Evolutionary conservation across 2,797 vertebrate species (phyloP), one percentile per base, ranked within the genome.

Genomic region (Neomorphus geoffroyi): DNA sequence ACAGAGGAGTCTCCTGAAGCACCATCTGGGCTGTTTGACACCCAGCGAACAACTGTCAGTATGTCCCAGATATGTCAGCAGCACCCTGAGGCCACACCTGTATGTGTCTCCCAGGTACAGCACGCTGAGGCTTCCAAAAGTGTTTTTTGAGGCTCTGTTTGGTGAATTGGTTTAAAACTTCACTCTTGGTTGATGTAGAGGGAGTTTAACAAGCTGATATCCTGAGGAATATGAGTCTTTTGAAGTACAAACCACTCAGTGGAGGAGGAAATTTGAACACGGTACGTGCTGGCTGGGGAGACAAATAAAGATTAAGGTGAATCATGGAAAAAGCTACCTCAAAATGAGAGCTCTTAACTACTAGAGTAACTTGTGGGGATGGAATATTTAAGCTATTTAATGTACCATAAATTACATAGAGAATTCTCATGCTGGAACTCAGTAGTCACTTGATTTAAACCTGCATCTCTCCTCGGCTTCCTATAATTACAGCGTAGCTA

Each of bases 351-450:
- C 62, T 60, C 54, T 90, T 60, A 79, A 35, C 58, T 53, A 43
- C 58, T 37, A 33, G 50, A 81, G 56, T 64, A 88, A 84, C 89
- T 88, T 13, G 1, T 4, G 48, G 56, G 65, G 65, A 80, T 13
- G 28, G 93, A 86, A 64, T 88, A 71, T 88, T 93, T 71, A 78
- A 79, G 46, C 66, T 90, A 62, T 83, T 91, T 92, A 93, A 93
- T 62, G 70, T 37, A 8, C 72, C 88, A 83, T 73, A 84, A 86
- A 95, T 90, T 66, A 70, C 60, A 57, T 0, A 37, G 85, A 45
- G 89, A 91, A 81, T 81, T 86, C 91, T 93, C 54, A 6, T 21
- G 32, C 73, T 90, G 69, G 78, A 93, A 65, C 79, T 93, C 82
- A 18, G 75, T 53, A 75, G 80, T 79, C 62, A 28, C 69, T 91